Conservation (phyloP, 2,113 vertebrate species). For the Salminus brasiliensis region DNA sequence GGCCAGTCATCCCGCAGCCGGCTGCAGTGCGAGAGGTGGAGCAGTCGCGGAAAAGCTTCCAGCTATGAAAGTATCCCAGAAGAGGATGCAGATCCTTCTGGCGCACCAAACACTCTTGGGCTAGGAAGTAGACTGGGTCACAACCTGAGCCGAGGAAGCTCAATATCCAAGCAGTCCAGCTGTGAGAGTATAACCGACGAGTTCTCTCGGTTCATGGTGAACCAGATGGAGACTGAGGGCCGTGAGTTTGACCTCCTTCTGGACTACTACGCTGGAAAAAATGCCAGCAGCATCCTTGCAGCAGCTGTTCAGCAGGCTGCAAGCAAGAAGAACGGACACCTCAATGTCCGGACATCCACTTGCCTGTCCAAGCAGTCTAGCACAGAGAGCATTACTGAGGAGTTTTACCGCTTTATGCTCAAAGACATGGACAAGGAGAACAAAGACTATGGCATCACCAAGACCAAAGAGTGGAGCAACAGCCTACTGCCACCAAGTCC, state of each 20-base stretch:
- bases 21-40: conserved; percentile 90
- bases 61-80: conserved; percentile 97
- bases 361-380: conserved; percentile 97
- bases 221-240: conserved; percentile 97
- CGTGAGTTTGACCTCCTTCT: conserved; percentile 91
- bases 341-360: conserved; percentile 80
- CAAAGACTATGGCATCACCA: conserved; percentile 76
- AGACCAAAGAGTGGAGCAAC: conserved; percentile 87
- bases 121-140: conserved; percentile 82
- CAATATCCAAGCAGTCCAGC: conserved; percentile 96
- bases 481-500: conserved; percentile 82
- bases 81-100: conserved; percentile 80
- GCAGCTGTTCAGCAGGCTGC: conserved; percentile 90
- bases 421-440: conserved; percentile 89
- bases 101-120: conserved; percentile 76
- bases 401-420: conserved; percentile 96
- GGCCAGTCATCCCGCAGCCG: conserved; percentile 83
- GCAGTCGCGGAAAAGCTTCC: conserved; percentile 84
- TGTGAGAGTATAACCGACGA: conserved; percentile 98
- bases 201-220: conserved; percentile 98
- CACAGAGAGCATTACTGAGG: conserved; percentile 97
- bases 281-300: conserved; percentile 88
- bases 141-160: conserved; percentile 89
- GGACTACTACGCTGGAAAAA: conserved; percentile 96
- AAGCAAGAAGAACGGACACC: conserved; percentile 85